A percentile compares a stretch with the other conserved stretches of the same genome.
These are phyloP conservation scores for Apogon talboti DNA, from an alignment of 2,797 vertebrate species.

Conservation along the genomic window DNA sequence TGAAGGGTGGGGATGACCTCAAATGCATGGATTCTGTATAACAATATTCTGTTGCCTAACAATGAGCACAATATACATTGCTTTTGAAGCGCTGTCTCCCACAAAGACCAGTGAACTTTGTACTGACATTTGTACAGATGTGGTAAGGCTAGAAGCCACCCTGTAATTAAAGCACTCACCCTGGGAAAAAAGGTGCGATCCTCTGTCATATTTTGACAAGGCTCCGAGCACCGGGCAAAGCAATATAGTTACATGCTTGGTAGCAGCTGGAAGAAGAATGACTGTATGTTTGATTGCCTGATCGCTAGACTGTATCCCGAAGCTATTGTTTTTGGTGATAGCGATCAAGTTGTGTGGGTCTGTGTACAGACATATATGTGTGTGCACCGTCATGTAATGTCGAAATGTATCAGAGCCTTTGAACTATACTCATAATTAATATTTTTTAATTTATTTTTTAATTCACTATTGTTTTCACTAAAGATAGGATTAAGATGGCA, in stretches of 20 bases:
- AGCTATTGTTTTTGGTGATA: constrained; percentile 77
- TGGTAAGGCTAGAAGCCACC: constrained; percentile 80
- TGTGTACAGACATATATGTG: constrained; percentile 19
- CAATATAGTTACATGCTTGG: constrained; percentile 85
- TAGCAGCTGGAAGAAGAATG: constrained; percentile 83
- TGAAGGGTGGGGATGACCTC: constrained; percentile 55
- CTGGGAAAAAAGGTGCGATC: constrained; percentile 85
- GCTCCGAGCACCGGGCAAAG: constrained; percentile 82
- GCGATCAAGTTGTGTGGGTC: constrained; percentile 57
- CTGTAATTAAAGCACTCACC: constrained; percentile 89
- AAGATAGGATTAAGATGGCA: constrained; percentile 4
- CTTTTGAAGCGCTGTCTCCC: constrained; percentile 58
- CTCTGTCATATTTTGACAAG: constrained; percentile 88
- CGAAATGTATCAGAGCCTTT: constrained; percentile 21
- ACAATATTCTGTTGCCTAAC: constrained; percentile 77
- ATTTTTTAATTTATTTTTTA: neutral
- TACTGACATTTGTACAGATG: constrained; percentile 87
- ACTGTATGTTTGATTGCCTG: constrained; percentile 82
- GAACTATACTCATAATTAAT: constrained; percentile 7
- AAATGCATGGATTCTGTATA: constrained; percentile 76
- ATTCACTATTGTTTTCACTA: neutral
- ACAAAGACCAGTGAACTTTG: constrained; percentile 83
- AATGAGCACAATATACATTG: constrained; percentile 67
- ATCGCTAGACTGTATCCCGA: constrained; percentile 74
- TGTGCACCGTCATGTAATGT: constrained; percentile 17